phyloP scores from a whole-genome alignment of 2,113 vertebrate genomes.

The Hypomesus transpacificus region DNA sequence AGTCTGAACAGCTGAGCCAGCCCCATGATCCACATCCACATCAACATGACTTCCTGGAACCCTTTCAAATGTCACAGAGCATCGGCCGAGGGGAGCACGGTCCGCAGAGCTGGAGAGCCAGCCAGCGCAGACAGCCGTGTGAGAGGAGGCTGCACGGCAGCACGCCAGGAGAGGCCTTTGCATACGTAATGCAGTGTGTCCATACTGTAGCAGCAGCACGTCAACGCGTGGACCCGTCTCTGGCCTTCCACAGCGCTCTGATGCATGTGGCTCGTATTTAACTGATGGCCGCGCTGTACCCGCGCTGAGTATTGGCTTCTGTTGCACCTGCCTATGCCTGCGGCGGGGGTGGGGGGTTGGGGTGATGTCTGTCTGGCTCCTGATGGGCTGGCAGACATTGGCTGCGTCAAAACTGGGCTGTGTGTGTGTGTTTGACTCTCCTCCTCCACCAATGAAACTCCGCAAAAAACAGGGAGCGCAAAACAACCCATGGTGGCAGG shows the following conservation, averaged over 20 bases:
- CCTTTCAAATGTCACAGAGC: conserved; percentile 45
- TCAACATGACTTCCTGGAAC: conserved; percentile 15
- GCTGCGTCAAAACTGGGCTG: background rate
- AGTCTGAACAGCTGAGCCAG: conserved; percentile 19
- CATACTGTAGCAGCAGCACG: too few species aligned
- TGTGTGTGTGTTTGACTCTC: conserved; percentile 23
- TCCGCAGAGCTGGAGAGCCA: background rate
- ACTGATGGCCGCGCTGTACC: background rate
- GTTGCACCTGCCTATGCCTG: conserved; percentile 1
- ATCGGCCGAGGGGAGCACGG: conserved; percentile 18
- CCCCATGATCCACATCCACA: conserved; percentile 26
- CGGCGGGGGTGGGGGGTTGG: too few species aligned
- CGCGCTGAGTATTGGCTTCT: conserved; percentile 2
- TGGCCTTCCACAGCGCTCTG: conserved; percentile 4
- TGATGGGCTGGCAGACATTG: background rate
- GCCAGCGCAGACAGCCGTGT: background rate
- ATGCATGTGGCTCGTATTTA: conserved; percentile 1
- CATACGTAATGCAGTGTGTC: too few species aligned
- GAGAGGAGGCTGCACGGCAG: background rate
- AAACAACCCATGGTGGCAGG: conserved; percentile 39
- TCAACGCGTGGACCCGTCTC: background rate
- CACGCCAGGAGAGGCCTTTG: too few species aligned
- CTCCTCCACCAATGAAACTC: conserved; percentile 30
- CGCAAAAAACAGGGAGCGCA: background rate
- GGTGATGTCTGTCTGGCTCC: background rate